Percentiles rank a stretch among this genome's conserved stretches.
Evolutionary conservation across 2,888 invertebrate genomes (phyloP).

Genomic region (Melieria picta): DNA sequence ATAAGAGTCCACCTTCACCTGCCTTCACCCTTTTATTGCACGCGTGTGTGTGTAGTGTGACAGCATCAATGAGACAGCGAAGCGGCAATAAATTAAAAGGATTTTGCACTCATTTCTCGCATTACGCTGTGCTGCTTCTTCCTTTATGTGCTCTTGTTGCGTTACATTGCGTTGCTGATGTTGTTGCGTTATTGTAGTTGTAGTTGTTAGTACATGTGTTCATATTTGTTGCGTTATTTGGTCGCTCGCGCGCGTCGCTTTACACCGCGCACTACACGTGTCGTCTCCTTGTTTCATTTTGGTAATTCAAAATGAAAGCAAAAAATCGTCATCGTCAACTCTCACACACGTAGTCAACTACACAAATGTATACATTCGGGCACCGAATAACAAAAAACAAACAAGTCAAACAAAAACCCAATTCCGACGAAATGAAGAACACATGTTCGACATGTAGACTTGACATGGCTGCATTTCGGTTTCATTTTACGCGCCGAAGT

Average conservation of each 20-base stretch:
- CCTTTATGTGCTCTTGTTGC: not conserved
- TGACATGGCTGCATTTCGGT: conserved; percentile 1
- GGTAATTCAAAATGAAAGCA: conserved; percentile 7
- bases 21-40: not conserved
- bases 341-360: not conserved
- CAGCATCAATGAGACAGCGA: not conserved
- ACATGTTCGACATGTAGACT: conserved; percentile 45
- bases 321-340: not conserved
- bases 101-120: conserved; percentile 5
- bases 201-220: conserved; percentile 52
- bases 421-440: conserved; percentile 48
- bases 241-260: conserved; percentile 14
- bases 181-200: conserved; percentile 11
- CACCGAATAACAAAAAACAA: not conserved
- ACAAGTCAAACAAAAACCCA: conserved; percentile 30
- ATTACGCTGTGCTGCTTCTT: not conserved
- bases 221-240: conserved; percentile 52
- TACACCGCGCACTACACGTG: conserved; percentile 41
- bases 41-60: not conserved
- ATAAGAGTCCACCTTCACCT: not conserved
- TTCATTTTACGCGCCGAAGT: no score
- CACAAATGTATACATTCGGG: not conserved
- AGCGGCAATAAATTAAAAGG: conserved; percentile 8
- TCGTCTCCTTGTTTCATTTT: conserved; percentile 33
- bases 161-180: conserved; percentile 1